Base-by-base conservation (phyloP, 2,797 vertebrate species). In the Coregonus suidteri region DNA sequence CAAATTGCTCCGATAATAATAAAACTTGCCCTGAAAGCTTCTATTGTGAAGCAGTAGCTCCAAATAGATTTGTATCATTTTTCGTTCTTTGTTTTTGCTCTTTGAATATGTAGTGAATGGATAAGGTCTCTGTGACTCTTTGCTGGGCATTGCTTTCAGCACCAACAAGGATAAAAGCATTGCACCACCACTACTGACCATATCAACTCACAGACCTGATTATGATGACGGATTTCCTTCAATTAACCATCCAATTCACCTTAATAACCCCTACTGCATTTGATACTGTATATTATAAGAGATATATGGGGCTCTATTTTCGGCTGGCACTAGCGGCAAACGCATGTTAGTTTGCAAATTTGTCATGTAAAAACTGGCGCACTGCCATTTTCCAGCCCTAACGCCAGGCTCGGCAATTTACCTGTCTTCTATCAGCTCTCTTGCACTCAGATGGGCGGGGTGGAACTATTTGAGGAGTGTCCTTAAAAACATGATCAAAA, bases 31-130 rank as follows among this genome's bases (percentile, higher is more conserved):
- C 88, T 91, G 77, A 86, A 90, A 93, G 86, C 86, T 90, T 93
- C 86, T 88, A 85, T 85, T 89, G 86, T 85, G 87, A 82, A 92
- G 91, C 88, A 91, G 75, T 84, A 91, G 88, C 91, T 90, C 93
- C 91, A 89, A 93, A 93, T 54, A 47, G 41, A 47, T 13, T 11
- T 11, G 9, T 47, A 47, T 47, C 82, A 67, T 74, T 72, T 74
- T 82, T 67, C 77, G 77, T 78, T 47, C 72, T 84, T 77, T 74
- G 62, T 64, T 70, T 66, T 72, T 20, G 14, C 30, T 53, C 73
- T 62, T 73, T 74, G 41, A 86, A 84, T 85, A 86, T 75, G 41
- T 47, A 47, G 16, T 71, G 83, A 91, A 91, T 87, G 84, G 88
- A 85, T 56, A 85, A 86, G 88, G 62, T 86, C 82, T 90, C 80